phyloP scores from a whole-genome alignment of 2,888 invertebrate species.

The Lasioglossum villosulum region DNA sequence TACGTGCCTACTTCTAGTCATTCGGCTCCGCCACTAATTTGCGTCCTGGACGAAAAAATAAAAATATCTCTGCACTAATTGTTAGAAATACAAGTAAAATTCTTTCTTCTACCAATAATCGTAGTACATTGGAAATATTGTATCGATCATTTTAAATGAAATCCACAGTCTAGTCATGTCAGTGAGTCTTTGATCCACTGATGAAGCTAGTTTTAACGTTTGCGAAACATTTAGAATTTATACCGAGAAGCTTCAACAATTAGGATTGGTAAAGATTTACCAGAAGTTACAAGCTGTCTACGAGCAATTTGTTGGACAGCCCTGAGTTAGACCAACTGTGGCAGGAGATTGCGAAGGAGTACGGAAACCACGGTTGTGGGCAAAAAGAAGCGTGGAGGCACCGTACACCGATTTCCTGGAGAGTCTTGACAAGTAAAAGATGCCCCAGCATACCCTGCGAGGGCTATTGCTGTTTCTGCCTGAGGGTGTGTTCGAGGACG shows the following conservation, averaged over 20 bases:
- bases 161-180: too few species aligned
- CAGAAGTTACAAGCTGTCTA: not conserved
- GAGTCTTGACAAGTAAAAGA: not conserved
- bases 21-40: not conserved
- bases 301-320: not conserved
- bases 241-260: not conserved
- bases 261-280: not conserved
- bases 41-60: not conserved
- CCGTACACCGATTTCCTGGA: conserved; percentile 2
- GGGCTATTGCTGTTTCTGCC: not conserved
- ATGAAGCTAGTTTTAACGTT: too few species aligned
- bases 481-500: not conserved
- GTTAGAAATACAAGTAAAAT: not conserved
- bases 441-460: conserved; percentile 6
- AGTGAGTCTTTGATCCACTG: too few species aligned
- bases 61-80: not conserved
- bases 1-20: not conserved
- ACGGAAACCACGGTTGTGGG: not conserved
- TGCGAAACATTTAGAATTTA: not conserved
- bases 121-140: too few species aligned
- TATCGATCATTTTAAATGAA: too few species aligned
- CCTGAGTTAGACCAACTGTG: not conserved
- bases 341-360: conserved; percentile 6
- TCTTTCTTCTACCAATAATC: not conserved
- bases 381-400: not conserved